Conservation (phyloP, 2,113 vertebrate genomes). For the Petrocephalus microphthalmus region DNA sequence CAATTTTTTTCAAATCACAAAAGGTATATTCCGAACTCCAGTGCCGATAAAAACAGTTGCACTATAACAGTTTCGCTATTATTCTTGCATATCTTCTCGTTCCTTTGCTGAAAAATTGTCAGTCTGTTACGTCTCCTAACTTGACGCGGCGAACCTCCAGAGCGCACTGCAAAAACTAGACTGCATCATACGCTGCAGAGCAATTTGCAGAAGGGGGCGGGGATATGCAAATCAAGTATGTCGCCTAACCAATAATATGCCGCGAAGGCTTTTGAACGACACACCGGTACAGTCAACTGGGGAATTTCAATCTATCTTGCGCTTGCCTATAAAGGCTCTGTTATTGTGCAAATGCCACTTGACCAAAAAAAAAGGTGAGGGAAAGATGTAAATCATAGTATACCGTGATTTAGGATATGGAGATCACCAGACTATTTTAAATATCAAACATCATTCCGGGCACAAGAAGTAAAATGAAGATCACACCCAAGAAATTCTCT, state of each 20-base stretch:
- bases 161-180: slow-evolving; percentile 1
- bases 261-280: background rate
- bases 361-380: background rate
- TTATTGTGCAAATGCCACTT: background rate
- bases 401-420: background rate
- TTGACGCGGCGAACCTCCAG: background rate
- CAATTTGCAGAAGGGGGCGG: slow-evolving; percentile 9
- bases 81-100: background rate
- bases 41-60: background rate
- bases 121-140: background rate
- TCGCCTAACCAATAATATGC: slow-evolving; percentile 7
- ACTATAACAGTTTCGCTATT: background rate
- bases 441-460: background rate
- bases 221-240: slow-evolving; percentile 11
- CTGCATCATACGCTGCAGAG: slow-evolving; percentile 24
- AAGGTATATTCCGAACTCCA: background rate
- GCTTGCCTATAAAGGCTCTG: background rate
- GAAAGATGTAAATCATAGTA: background rate
- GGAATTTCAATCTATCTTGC: background rate
- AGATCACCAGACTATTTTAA: background rate
- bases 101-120: background rate
- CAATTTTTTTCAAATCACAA: background rate
- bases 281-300: background rate
- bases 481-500: background rate
- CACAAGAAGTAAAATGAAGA: background rate